Conservation (phyloP, 2,888 invertebrate species). For the Deilephila porcellus region DNA sequence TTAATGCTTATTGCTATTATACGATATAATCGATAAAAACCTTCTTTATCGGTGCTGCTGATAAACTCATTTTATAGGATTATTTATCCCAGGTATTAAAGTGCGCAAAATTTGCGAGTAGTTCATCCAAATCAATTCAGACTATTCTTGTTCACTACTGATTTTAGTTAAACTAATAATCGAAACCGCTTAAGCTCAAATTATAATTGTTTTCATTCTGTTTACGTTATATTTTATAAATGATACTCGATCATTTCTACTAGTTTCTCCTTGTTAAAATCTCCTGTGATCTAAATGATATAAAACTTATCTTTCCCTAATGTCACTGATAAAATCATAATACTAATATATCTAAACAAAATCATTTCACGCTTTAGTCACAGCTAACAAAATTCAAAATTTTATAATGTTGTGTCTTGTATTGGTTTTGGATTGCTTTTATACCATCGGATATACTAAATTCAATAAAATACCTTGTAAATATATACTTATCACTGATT, state of each 20-base stretch:
- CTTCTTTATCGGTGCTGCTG: not conserved
- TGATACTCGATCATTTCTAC: not conserved
- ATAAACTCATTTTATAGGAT: not conserved
- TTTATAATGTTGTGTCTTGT: constrained; percentile 84
- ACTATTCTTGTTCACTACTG: too few species aligned
- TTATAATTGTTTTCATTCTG: not conserved
- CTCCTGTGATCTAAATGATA: not conserved
- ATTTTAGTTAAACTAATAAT: too few species aligned
- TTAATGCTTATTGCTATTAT: constrained; percentile 5
- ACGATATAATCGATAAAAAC: not conserved
- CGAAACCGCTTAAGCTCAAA: too few species aligned
- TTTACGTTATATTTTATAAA: not conserved
- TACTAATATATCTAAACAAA: constrained; percentile 29
- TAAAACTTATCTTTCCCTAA: not conserved
- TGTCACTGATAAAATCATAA: constrained; percentile 23
- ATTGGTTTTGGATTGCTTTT: constrained; percentile 81
- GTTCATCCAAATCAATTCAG: not conserved
- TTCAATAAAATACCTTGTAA: constrained; percentile 50
- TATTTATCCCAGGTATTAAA: not conserved
- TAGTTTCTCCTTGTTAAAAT: not conserved
- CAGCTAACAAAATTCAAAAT: constrained; percentile 84
- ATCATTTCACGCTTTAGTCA: constrained; percentile 71
- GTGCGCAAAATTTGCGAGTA: not conserved
- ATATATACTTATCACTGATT: constrained; percentile 52
- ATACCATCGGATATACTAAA: constrained; percentile 59